Base-by-base conservation (phyloP, 2,113 vertebrate species). In the Diadophis punctatus region DNA sequence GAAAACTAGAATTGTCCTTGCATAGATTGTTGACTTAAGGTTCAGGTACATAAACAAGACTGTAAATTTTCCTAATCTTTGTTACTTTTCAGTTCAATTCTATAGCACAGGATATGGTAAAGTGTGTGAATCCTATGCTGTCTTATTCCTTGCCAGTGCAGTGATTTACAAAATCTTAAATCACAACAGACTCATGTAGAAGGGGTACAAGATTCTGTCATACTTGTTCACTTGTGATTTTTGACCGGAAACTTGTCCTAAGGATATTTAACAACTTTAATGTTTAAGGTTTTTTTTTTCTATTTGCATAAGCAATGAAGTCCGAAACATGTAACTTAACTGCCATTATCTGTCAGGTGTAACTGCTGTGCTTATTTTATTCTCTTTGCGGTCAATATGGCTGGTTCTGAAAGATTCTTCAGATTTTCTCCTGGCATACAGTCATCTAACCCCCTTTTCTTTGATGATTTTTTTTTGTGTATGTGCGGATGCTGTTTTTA, bases 241-340 rank as follows among this genome's bases (percentile, higher is more conserved):
- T 88, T 34, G 43, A 49, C 22, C 74, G 9, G 60, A 22, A 51
- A 39, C 52, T 16, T 84, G 23, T 30, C 68, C 90, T 52, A 0
- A 16, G 39, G 56, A 55, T 30, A 20, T 68, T 46, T 10, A 30
- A 48, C 46, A 18, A 39, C 10, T 74, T 53, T 49, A 16, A 25
- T 53, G 11, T 63, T 53, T 46, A 56, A 12, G 16, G 4, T 74
- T 55, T 49, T 30, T 18, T 8, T 43, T 8, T 3, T n/a, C 85
- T 86, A 34, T 86, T 49, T 52, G 23, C 51, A 8, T n/a, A 52
- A 89, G 51, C 63, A 84, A 49, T 0, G 20, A 96, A 91, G 87
- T 90, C 93, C 96, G 93, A 95, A 96, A 88, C 3, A 92, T 94
- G 89, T 90, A 95, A 95, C 94, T 39, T 93, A 89, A 74, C 94